Evolutionary conservation across 2,888 invertebrate species (phyloP).

Genomic region (Candidula unifasciata): DNA sequence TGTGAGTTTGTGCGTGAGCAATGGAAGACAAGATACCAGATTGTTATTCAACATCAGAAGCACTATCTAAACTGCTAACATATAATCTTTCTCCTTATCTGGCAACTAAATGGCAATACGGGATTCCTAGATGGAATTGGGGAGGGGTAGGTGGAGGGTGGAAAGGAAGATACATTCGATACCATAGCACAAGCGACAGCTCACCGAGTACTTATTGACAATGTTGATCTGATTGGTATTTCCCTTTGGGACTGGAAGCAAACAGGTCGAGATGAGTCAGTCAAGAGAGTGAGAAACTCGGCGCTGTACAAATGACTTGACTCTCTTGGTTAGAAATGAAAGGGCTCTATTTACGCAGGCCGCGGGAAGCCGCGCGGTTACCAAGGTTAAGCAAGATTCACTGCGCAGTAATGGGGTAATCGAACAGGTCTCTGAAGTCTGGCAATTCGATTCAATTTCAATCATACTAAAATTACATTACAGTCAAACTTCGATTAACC

Average conservation of each 20-base stretch:
- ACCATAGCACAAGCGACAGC: background rate
- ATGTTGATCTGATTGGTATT: background rate
- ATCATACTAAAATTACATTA: no score
- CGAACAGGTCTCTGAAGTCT: background rate
- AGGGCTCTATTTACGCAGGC: background rate
- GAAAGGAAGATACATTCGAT: background rate
- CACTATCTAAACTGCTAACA: no score
- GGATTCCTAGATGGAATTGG: background rate
- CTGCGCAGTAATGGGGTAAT: background rate
- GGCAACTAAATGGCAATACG: no score
- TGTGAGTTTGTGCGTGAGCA: no score
- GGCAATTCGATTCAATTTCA: constrained; percentile 13
- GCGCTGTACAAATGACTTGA: background rate
- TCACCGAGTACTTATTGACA: background rate
- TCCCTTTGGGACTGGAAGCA: background rate
- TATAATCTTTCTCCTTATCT: no score
- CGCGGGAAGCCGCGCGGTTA: background rate
- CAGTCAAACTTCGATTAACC: no score
- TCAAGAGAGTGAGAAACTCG: background rate
- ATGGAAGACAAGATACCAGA: no score
- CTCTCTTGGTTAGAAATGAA: background rate
- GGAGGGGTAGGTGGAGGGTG: background rate
- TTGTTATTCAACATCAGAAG: no score
- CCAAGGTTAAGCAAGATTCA: background rate
- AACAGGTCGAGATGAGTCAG: constrained; percentile 9